Percentiles rank a stretch among this genome's conserved stretches.
Evolutionary conservation across 2,888 invertebrate genomes (phyloP).

Genomic region (Habroteleia sp.): DNA sequence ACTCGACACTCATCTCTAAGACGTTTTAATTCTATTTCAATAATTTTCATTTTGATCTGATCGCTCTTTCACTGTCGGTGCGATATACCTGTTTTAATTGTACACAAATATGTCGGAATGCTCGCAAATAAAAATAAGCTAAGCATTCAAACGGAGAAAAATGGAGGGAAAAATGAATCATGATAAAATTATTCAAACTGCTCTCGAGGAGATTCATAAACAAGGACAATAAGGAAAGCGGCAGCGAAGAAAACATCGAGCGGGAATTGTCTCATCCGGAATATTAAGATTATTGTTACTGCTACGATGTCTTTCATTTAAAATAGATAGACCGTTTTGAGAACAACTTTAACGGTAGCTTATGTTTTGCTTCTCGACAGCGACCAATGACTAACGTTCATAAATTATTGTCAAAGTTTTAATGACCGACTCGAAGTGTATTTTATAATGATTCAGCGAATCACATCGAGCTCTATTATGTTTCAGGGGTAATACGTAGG

Average conservation of each 20-base stretch:
- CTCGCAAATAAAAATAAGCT: constrained; percentile 15
- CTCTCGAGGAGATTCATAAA: constrained; percentile 16
- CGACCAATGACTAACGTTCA: neutral
- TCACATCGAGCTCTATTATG: neutral
- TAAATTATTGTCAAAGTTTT: neutral
- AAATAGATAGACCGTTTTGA: constrained; percentile 10
- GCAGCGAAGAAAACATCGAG: constrained; percentile 19
- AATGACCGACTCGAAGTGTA: neutral
- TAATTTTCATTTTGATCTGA: too few relatives aligned
- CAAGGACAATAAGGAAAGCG: constrained; percentile 24
- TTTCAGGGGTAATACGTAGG: neutral
- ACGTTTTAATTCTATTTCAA: too few relatives aligned
- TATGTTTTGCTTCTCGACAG: neutral
- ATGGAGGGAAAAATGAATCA: constrained; percentile 19
- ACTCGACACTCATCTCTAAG: too few relatives aligned
- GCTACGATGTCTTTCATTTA: constrained; percentile 8
- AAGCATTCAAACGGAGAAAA: constrained; percentile 1
- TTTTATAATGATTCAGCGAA: constrained; percentile 6
- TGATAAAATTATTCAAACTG: constrained; percentile 28
- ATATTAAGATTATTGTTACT: constrained; percentile 18
- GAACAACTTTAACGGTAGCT: too few relatives aligned
- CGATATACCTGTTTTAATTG: too few relatives aligned
- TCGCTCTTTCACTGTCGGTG: too few relatives aligned
- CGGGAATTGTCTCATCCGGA: constrained; percentile 3
- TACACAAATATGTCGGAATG: constrained; percentile 9